Percentiles rank a stretch among this genome's conserved stretches.
phyloP scores from a whole-genome alignment of 2,113 vertebrate species.

The Stigmatopora argus region DNA sequence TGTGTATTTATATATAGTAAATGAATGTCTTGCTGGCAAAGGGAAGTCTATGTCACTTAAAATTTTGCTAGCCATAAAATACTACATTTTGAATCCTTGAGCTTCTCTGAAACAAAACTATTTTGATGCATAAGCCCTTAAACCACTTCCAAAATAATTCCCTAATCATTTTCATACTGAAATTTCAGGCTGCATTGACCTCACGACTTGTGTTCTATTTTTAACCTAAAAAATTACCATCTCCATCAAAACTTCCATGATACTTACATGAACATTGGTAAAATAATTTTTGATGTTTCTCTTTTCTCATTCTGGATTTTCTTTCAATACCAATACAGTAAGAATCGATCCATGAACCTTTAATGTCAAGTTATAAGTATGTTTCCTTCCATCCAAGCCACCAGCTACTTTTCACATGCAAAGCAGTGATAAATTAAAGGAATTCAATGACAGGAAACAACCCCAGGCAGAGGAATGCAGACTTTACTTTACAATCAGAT shows the following conservation, averaged over 20 bases:
- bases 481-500: slow-evolving; percentile 43
- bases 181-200: too few relatives aligned
- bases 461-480: slow-evolving; percentile 40
- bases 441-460: slow-evolving; percentile 49
- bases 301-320: slow-evolving; percentile 3
- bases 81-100: slow-evolving; percentile 28
- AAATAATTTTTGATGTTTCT: slow-evolving; percentile 26
- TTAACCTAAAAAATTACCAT: background rate
- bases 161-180: too few relatives aligned
- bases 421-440: slow-evolving; percentile 37
- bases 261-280: slow-evolving; percentile 15
- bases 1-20: slow-evolving; percentile 5
- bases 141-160: too few relatives aligned
- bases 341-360: background rate
- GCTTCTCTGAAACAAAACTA: slow-evolving; percentile 9
- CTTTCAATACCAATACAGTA: slow-evolving; percentile 20
- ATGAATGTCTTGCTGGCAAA: slow-evolving; percentile 10
- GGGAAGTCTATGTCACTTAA: slow-evolving; percentile 12
- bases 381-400: background rate
- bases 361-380: background rate
- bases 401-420: slow-evolving; percentile 13
- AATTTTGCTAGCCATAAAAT: slow-evolving; percentile 14
- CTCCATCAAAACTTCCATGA: slow-evolving; percentile 1
- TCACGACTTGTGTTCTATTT: background rate
- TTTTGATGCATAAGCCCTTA: too few relatives aligned